Conservation (phyloP, 1,140 invertebrate genomes). For the Pteromalus puparum region DNA sequence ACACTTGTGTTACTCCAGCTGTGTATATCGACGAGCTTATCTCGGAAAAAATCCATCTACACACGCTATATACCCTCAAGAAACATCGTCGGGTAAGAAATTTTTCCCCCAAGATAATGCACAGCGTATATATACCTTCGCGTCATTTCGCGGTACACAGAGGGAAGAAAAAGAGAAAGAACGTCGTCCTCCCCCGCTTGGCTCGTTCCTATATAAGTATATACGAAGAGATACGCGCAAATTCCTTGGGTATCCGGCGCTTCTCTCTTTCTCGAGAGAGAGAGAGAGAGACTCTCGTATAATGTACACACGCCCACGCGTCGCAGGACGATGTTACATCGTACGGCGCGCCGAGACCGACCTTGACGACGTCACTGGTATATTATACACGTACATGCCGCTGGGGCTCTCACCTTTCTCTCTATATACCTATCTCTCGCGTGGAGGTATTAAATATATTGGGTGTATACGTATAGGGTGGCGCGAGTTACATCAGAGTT, state of each 20-base stretch:
- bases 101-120: background rate
- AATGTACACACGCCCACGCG: conserved; percentile 30
- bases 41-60: background rate
- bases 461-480: background rate
- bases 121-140: background rate
- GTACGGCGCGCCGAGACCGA: background rate
- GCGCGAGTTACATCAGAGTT: background rate
- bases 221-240: conserved; percentile 9
- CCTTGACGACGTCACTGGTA: conserved; percentile 20
- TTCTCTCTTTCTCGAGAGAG: conserved; percentile 15
- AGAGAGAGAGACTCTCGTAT: no score
- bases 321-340: background rate
- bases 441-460: background rate
- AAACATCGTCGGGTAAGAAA: background rate
- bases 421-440: background rate
- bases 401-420: background rate
- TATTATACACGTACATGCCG: background rate
- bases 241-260: conserved; percentile 33
- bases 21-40: background rate
- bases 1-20: background rate
- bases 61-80: no score
- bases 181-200: background rate
- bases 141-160: background rate
- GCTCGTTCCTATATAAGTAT: background rate
- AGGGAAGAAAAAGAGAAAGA: background rate